These are phyloP conservation scores for Allacma fusca DNA, from an alignment of 2,888 invertebrate genomes.

Conservation along the genomic window DNA sequence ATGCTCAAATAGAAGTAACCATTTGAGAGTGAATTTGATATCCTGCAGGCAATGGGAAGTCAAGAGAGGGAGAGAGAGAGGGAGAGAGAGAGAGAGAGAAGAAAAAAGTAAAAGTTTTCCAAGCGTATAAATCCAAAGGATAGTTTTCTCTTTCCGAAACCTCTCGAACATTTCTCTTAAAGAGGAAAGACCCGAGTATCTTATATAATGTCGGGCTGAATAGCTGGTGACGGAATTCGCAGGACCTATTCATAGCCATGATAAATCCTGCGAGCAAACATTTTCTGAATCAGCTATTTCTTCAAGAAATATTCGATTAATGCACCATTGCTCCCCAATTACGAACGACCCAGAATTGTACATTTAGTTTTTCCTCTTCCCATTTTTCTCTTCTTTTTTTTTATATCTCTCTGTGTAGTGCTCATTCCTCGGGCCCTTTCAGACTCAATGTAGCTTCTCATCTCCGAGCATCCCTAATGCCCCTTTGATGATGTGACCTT, in stretches of 20 bases:
- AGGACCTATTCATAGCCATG: slow-evolving; percentile 23
- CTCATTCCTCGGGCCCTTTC: neutral
- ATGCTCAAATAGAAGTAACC: slow-evolving; percentile 3
- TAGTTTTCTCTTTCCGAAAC: slow-evolving; percentile 38
- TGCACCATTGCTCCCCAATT: slow-evolving; percentile 38
- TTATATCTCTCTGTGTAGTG: neutral
- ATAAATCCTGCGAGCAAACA: slow-evolving; percentile 38
- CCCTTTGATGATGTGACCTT: too few species aligned
- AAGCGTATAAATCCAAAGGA: slow-evolving; percentile 38
- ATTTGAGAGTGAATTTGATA: slow-evolving; percentile 13
- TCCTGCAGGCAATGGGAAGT: neutral
- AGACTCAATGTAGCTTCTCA: too few species aligned
- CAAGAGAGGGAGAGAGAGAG: neutral
- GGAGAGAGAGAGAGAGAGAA: neutral
- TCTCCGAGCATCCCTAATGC: too few species aligned
- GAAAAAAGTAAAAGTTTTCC: slow-evolving; percentile 34
- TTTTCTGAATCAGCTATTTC: slow-evolving; percentile 42
- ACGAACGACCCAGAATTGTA: slow-evolving; percentile 31
- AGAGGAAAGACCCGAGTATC: neutral
- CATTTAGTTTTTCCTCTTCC: slow-evolving; percentile 29
- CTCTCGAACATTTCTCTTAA: slow-evolving; percentile 34
- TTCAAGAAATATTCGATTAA: slow-evolving; percentile 39
- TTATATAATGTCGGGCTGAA: neutral
- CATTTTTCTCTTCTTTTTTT: slow-evolving; percentile 9
- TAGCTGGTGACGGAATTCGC: slow-evolving; percentile 37